phyloP scores from a whole-genome alignment of 2,888 invertebrate species.

The Ametastegia equiseti region DNA sequence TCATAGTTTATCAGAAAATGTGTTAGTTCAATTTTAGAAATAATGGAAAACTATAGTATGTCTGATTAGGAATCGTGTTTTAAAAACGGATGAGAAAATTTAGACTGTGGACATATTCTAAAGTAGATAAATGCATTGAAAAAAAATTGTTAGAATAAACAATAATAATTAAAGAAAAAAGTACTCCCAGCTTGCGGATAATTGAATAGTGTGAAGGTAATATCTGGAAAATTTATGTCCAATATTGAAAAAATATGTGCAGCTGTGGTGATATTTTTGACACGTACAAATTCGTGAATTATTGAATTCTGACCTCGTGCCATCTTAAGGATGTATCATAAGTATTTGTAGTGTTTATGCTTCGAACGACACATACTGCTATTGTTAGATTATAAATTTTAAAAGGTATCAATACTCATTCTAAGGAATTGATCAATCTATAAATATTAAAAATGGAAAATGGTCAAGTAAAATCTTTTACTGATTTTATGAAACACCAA shows the following conservation, averaged over 20 bases:
- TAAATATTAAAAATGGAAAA: neutral
- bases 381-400: neutral
- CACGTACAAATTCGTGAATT: neutral
- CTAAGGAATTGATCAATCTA: slow-evolving; percentile 1
- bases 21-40: neutral
- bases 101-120: neutral
- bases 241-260: neutral
- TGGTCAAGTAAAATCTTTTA: slow-evolving; percentile 9
- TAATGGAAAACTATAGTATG: neutral
- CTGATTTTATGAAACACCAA: neutral
- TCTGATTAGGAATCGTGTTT: neutral
- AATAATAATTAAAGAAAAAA: neutral
- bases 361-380: neutral
- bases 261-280: neutral
- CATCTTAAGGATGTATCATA: slow-evolving; percentile 10
- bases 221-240: neutral
- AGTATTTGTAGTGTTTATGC: neutral
- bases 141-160: neutral
- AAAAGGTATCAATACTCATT: neutral
- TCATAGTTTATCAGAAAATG: neutral
- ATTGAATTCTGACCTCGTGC: neutral
- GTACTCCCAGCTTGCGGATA: neutral
- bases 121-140: neutral
- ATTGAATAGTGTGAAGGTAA: neutral
- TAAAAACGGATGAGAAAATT: neutral